Base-by-base conservation (phyloP, 2,888 invertebrate species). In the Hypolimnas misippus region DNA sequence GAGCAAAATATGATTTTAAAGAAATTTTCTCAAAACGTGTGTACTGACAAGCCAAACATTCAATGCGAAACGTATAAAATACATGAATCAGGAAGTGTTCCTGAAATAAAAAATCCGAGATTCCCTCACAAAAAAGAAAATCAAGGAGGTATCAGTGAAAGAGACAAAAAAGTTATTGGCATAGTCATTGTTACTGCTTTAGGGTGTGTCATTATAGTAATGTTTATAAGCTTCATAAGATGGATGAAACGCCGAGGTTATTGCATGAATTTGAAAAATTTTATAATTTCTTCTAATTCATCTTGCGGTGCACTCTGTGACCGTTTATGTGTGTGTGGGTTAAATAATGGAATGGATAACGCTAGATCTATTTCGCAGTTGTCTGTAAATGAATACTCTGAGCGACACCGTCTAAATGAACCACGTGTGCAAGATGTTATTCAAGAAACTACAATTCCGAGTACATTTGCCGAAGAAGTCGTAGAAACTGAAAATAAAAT, bases 371-470 rank as follows among this genome's bases (percentile, higher is more conserved):
- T 94, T 66, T 94, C 94, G 0, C 86, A 93, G 57, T 73, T 94
- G 12, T 93, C 94, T 49, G 91, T 94, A 0, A 92, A 94, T 76
- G 94, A 94, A 77, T 94, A 94, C 77, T 93, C 94, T 0, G 94
- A 94, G 71, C 84, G 94, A 3, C 93, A 93, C 49, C 86, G 93
- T n/a, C 78, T 92, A 3, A 93, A 93, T 67, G 94, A 94, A 70
- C 93, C 93, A 0, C 89, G 94, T 52, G 87, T 88, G 19, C 83
- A 93, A 63, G 89, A 87, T 17, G 69, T 78, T 7, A 70, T 82
- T 16, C 85, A 86, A 69, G 89, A 88, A 72, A 76, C 86, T 0
- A 73, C 71, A 29, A 58, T 92, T 70, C 71, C 90, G 68, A 72
- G 81, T 68, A 68, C 35, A 69, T 85, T 61, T 80, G 80, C 69